phyloP scores from a whole-genome alignment of 2,888 invertebrate species.

The Cartodere bifasciata region DNA sequence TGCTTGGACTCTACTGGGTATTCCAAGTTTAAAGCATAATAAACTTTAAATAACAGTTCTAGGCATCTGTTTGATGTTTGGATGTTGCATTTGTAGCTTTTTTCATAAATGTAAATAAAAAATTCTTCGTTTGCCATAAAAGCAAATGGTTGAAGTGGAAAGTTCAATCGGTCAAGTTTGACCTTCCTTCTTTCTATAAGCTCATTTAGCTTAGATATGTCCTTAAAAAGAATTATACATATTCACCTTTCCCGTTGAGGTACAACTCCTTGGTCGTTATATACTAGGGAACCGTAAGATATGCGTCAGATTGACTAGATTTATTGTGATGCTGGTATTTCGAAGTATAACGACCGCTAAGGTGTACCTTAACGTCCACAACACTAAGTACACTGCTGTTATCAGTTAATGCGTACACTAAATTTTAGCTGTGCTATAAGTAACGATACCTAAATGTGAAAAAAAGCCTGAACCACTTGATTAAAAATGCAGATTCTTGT shows the following conservation, averaged over 20 bases:
- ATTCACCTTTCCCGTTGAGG: too few relatives aligned
- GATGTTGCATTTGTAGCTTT: constrained; percentile 8
- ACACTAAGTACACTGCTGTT: neutral
- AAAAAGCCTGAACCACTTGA: too few relatives aligned
- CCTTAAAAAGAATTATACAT: constrained; percentile 3
- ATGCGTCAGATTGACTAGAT: too few relatives aligned
- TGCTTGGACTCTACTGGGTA: constrained; percentile 11
- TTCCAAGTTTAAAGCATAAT: constrained; percentile 10
- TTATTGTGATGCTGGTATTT: too few relatives aligned
- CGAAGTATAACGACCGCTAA: too few relatives aligned
- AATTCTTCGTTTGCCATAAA: neutral
- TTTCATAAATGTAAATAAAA: constrained; percentile 2
- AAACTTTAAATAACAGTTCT: constrained; percentile 7
- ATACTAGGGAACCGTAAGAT: too few relatives aligned
- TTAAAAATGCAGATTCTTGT: too few relatives aligned
- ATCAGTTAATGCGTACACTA: too few relatives aligned
- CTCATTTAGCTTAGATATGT: constrained; percentile 1
- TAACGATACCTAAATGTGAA: too few relatives aligned
- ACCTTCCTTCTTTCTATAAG: neutral
- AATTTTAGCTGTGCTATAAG: too few relatives aligned
- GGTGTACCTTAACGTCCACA: neutral
- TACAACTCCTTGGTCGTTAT: too few relatives aligned
- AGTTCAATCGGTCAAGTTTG: constrained; percentile 1
- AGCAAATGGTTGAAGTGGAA: constrained; percentile 4
- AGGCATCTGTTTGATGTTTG: constrained; percentile 7